A percentile compares a stretch with the other conserved stretches of the same genome.
Conservation (phyloP, 53 echinoderm and acorn worm genomes). For the Mesocentrotus franciscanus region DNA sequence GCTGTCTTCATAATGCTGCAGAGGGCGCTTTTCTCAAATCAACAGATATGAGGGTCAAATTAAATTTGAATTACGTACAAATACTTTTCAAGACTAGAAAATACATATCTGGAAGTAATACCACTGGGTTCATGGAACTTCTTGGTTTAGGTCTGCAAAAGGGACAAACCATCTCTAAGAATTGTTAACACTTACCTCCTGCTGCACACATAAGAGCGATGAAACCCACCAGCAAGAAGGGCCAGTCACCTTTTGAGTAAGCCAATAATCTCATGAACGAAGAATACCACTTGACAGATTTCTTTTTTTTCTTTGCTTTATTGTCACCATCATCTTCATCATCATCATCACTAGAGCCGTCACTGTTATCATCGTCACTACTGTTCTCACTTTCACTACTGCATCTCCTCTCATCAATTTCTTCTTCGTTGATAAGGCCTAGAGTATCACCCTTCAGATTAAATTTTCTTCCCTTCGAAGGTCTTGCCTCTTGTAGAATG, state of each 20-base stretch:
- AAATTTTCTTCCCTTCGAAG: not conserved
- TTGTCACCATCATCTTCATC: constrained; percentile 30
- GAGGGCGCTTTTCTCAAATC: no score
- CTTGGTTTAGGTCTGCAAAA: no score
- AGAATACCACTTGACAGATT: not conserved
- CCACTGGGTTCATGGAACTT: no score
- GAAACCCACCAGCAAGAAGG: constrained; percentile 72
- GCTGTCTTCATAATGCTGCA: no score
- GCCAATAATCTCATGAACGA: constrained; percentile 65
- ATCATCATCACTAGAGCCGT: not conserved
- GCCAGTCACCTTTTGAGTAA: constrained; percentile 76
- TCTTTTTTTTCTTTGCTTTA: constrained; percentile 34
- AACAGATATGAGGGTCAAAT: no score
- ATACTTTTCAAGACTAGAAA: no score
- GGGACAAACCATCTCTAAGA: no score
- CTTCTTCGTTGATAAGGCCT: not conserved
- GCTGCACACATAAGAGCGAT: constrained; percentile 72
- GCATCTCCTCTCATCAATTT: not conserved
- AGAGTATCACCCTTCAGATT: not conserved
- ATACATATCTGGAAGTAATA: no score
- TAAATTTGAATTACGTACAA: no score
- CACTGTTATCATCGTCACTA: constrained; percentile 40
- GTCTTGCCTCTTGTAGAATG: constrained; percentile 38
- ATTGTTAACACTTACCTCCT: constrained; percentile 42
- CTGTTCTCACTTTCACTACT: constrained; percentile 23